Conservation (phyloP, 2,888 invertebrate genomes). For the Ferrisia virgata region DNA sequence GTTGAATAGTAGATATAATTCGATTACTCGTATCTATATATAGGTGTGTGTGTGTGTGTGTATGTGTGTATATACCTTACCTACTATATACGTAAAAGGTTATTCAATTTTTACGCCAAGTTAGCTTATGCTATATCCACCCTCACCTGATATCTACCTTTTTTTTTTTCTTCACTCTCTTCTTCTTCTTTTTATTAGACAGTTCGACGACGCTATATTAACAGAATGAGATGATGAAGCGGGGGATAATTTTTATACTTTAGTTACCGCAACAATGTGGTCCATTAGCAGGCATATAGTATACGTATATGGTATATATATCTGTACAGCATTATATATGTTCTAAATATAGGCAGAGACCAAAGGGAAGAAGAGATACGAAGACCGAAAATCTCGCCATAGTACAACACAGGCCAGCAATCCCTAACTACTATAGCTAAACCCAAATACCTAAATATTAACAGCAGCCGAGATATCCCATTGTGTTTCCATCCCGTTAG, state of each 20-base stretch:
- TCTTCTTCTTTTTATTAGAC: conserved; percentile 34
- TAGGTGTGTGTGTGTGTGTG: too few species aligned
- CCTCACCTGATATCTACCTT: conserved; percentile 35
- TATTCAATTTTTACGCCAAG: conserved; percentile 43
- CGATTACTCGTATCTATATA: too few species aligned
- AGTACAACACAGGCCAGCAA: not conserved
- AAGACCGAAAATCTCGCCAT: not conserved
- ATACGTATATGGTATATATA: too few species aligned
- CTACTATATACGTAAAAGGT: not conserved
- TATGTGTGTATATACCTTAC: too few species aligned
- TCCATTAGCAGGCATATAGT: conserved; percentile 44
- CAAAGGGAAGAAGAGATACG: not conserved
- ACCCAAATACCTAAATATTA: conserved; percentile 44
- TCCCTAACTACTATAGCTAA: not conserved
- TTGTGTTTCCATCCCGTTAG: conserved; percentile 44
- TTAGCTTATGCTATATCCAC: conserved; percentile 31
- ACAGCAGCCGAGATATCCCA: conserved; percentile 45
- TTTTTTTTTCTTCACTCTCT: too few species aligned
- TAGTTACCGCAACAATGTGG: conserved; percentile 42
- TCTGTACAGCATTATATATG: too few species aligned
- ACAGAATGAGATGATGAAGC: not conserved
- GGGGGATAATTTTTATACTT: conserved; percentile 25
- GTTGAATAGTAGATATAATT: conserved; percentile 33
- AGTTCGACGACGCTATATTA: not conserved
- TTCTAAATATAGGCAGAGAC: too few species aligned